These are phyloP conservation scores for Loris lydekkerianus DNA, from an alignment of 2,797 vertebrate species.

Conservation along the genomic window DNA sequence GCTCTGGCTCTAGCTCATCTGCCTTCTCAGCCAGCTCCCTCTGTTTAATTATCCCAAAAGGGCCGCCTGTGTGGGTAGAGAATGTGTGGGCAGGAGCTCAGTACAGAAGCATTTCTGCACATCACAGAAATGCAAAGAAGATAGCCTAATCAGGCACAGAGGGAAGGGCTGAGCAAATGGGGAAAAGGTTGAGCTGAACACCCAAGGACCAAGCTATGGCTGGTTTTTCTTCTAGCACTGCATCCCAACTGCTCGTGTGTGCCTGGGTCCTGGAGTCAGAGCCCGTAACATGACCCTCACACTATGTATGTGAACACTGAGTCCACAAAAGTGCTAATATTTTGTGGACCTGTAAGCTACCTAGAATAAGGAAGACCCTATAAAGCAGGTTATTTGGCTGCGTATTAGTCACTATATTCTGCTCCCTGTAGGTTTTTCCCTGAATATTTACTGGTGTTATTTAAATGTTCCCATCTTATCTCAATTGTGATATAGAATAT, in stretches of 20 bases:
- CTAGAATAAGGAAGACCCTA: slow-evolving; percentile 11
- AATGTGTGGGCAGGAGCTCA: slow-evolving; percentile 68
- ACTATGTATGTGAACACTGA: not conserved
- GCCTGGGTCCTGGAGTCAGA: not conserved
- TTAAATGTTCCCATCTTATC: slow-evolving; percentile 60
- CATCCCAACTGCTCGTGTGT: not conserved
- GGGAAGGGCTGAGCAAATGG: not conserved
- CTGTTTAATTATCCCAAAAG: slow-evolving; percentile 73
- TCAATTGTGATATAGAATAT: slow-evolving; percentile 35
- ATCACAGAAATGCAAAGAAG: slow-evolving; percentile 55
- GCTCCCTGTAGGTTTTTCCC: slow-evolving; percentile 50
- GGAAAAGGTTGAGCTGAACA: not conserved
- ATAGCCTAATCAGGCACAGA: not conserved
- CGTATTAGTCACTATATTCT: not conserved
- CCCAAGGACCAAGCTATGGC: not conserved
- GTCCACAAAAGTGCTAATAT: slow-evolving; percentile 3
- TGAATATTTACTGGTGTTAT: slow-evolving; percentile 54
- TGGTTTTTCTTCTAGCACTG: not conserved
- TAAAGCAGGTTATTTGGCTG: not conserved
- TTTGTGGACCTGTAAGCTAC: not conserved
- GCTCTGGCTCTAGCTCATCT: not conserved
- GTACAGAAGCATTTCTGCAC: slow-evolving; percentile 42
- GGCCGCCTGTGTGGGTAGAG: slow-evolving; percentile 63
- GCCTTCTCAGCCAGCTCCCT: slow-evolving; percentile 63
- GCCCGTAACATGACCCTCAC: not conserved